Evolutionary conservation across 2,888 invertebrate species (phyloP), one percentile per base, ranked within the genome.

Genomic region (Caradrina kadenii): DNA sequence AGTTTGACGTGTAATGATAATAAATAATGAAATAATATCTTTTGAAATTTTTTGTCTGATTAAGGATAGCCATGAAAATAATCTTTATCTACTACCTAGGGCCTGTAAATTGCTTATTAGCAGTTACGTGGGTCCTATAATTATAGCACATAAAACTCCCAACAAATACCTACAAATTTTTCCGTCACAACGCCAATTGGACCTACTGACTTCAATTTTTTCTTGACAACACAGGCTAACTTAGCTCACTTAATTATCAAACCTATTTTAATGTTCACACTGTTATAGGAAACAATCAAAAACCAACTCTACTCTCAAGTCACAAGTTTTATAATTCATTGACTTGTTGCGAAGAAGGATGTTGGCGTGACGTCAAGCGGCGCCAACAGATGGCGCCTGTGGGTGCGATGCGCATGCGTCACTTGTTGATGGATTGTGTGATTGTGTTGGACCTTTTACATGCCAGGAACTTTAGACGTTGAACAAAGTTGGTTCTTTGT

Each of bases 361-460:
- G 71, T 78, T 42, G 61, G 39, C 39, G 53, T 91, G 88, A 90
- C 88, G 88, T 88, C 84, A 87, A 52, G 42, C 65, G 86, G 84
- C 86, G 88, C 86, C 86, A 84, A 88, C 84, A 92, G 92, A 92
- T 91, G 93, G 91, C 92, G 90, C 73, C 87, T 82, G 79, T 66
- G 42, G 79, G 63, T 67, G 26, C 60, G 78, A 60, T 83, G 69
- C 78, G 85, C 76, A 78, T 88, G 90, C 88, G 90, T 89, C 89
- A 89, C 67, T 63, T 4, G 31, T 17, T 90, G 89, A 90, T 89
- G 80, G 84, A 89, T 88, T 68, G 79, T 71, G 77, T 67, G 76
- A 82, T 88, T 86, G 82, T 78, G 74, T 85, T 87, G 80, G 80
- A 85, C 87, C 87, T 90, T 89, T 90, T 87, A 76, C 74, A 80